phyloP scores from a whole-genome alignment of 2,797 vertebrate genomes.

The Lepilemur septentrionalis region DNA sequence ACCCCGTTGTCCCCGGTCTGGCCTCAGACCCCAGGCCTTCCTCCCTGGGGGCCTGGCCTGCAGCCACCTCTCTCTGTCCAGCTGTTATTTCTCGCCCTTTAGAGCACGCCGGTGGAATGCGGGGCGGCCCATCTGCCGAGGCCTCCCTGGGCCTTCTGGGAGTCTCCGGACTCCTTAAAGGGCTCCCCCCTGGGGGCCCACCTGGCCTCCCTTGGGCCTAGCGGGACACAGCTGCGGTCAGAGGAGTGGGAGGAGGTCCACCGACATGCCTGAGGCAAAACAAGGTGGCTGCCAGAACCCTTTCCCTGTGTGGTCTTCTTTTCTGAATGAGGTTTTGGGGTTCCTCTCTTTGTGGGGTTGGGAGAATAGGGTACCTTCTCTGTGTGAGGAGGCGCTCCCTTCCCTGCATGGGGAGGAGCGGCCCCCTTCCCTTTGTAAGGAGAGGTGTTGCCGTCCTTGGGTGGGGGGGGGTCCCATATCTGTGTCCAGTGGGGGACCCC shows the following conservation, averaged over 20 bases:
- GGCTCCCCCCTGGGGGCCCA: background rate
- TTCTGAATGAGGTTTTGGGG: background rate
- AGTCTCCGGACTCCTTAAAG: constrained; percentile 68
- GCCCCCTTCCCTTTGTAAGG: background rate
- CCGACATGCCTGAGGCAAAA: constrained; percentile 73
- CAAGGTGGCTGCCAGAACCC: constrained; percentile 57
- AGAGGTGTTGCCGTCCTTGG: background rate
- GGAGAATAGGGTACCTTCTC: background rate
- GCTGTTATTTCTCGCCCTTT: constrained; percentile 69
- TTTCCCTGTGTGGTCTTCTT: background rate
- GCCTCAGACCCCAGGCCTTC: background rate
- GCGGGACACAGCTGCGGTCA: background rate
- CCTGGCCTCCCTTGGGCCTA: constrained; percentile 44
- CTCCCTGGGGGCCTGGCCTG: background rate
- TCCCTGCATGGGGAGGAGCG: background rate
- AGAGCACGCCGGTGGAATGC: constrained; percentile 41
- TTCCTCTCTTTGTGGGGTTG: background rate
- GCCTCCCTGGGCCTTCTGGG: constrained; percentile 70
- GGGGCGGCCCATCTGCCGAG: background rate
- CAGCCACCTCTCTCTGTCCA: background rate
- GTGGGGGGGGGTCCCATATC: background rate
- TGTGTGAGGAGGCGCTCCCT: background rate
- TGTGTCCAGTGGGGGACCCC: background rate
- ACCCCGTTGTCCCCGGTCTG: background rate
- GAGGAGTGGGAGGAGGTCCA: background rate